phyloP scores from a whole-genome alignment of 2,113 vertebrate genomes.

The Pseudorhombus dupliciocellatus region DNA sequence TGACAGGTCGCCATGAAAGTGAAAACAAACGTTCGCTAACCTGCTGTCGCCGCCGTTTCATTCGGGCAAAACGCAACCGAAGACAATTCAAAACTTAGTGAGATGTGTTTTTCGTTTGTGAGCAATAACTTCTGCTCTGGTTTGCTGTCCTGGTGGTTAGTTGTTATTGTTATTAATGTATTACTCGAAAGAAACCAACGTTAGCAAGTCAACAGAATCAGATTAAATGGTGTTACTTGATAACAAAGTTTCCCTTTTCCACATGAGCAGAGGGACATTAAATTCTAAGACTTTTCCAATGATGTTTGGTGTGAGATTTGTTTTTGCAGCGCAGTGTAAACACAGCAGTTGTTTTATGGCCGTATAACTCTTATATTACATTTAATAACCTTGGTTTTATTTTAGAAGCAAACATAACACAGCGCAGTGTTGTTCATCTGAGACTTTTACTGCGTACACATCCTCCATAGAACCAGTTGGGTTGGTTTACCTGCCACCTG shows the following conservation, averaged over 20 bases:
- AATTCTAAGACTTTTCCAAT: neutral
- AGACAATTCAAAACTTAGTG: neutral
- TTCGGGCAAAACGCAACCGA: neutral
- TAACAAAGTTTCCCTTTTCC: neutral
- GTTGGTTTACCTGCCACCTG: conserved; percentile 41
- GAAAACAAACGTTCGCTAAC: conserved; percentile 23
- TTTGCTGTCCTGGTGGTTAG: neutral
- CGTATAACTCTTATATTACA: neutral
- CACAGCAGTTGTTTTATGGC: neutral
- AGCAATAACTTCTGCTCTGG: too few species aligned
- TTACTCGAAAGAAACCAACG: too few species aligned
- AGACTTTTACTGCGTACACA: conserved; percentile 5
- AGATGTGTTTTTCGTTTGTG: neutral
- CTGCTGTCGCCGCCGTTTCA: neutral
- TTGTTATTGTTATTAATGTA: too few species aligned
- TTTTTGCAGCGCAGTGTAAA: neutral
- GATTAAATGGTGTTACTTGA: neutral
- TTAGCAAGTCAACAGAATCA: neutral
- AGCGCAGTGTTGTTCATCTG: neutral
- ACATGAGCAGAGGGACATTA: neutral
- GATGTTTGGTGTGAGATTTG: neutral
- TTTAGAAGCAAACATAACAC: conserved; percentile 3
- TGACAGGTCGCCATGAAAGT: conserved; percentile 65
- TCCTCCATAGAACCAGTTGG: conserved; percentile 43
- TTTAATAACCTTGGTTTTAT: neutral